Conservation (phyloP, 2,888 invertebrate species). For the Drosophila imparisetae region DNA sequence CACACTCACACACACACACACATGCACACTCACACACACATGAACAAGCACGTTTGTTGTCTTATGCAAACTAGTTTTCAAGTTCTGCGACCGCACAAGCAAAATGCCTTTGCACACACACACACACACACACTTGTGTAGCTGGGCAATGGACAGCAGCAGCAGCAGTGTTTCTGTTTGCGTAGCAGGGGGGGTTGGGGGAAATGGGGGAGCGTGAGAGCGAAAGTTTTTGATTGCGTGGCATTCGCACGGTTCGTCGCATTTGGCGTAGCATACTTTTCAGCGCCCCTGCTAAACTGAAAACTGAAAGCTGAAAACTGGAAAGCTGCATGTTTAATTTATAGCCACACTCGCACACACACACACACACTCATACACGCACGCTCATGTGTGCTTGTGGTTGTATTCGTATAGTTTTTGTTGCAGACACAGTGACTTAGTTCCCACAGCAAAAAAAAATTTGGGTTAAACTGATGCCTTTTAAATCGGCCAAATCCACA, state of each 20-base stretch:
- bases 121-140: constrained; percentile 12
- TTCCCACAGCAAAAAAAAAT: constrained; percentile 62
- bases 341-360: constrained; percentile 44
- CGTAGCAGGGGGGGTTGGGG: not conserved
- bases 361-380: not conserved
- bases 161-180: not conserved
- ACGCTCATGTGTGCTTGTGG: not conserved
- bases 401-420: constrained; percentile 30
- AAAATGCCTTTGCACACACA: constrained; percentile 44
- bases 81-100: constrained; percentile 75
- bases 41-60: constrained; percentile 43
- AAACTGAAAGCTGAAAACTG: constrained; percentile 31
- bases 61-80: constrained; percentile 76
- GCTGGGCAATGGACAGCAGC: constrained; percentile 46
- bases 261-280: constrained; percentile 61
- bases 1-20: not conserved
- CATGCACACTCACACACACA: not conserved
- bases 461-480: constrained; percentile 67
- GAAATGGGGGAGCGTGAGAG: constrained; percentile 17
- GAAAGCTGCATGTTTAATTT: constrained; percentile 70
- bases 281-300: constrained; percentile 34
- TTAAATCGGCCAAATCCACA: constrained; percentile 40
- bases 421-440: constrained; percentile 74
- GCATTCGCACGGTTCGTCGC: constrained; percentile 76
- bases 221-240: constrained; percentile 62